Evolutionary conservation across 2,113 vertebrate genomes (phyloP), one percentile per base, ranked within the genome.

Genomic region (Apodemus speciosus): DNA sequence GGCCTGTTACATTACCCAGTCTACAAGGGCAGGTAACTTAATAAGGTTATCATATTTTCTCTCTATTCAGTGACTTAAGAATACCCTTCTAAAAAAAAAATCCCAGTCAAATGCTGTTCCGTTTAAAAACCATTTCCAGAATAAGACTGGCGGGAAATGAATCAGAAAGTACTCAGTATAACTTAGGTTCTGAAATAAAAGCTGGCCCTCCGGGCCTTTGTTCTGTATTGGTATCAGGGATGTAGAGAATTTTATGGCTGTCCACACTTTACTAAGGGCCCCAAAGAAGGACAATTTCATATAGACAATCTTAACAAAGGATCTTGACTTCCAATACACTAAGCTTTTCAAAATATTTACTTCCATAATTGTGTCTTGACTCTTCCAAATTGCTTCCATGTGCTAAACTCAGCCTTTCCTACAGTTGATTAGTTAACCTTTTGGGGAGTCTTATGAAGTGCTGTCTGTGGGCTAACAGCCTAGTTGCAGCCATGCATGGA

Each of bases 11-110:
- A 40, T 98, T 96, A 96, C 84, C 92, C 86, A 73, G 49, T 32
- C 90, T 81, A 92, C 86, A 89, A 91, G 95, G 91, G 53, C 93
- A 95, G 80, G 92, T 43, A 69, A 94, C 91, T 96, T 96, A 96
- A 96, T 96, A 96, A 96, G 96, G 95, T 95, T 89, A 94, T 88
- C 91, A 91, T 80, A 95, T 91, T 96, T 94, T 53, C 60, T 84
- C 60, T 93, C 56, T 90, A 60, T 53, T 49, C 76, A 90, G 66
- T 89, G 96, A 95, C 91, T 94, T 88, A 88, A 85, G 87, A 93
- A 88, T 62, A 92, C 51, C 43, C 18, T 93, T 92, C 81, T 81
- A 90, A 58, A 79, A 80, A 80, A 86, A 60, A 60, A 9, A 86
- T 80, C 64, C 79, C 88, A 13, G 60, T 92, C 91, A 91, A 73